Conservation (phyloP, 2,797 vertebrate species). For the Sebastes flavidus region DNA sequence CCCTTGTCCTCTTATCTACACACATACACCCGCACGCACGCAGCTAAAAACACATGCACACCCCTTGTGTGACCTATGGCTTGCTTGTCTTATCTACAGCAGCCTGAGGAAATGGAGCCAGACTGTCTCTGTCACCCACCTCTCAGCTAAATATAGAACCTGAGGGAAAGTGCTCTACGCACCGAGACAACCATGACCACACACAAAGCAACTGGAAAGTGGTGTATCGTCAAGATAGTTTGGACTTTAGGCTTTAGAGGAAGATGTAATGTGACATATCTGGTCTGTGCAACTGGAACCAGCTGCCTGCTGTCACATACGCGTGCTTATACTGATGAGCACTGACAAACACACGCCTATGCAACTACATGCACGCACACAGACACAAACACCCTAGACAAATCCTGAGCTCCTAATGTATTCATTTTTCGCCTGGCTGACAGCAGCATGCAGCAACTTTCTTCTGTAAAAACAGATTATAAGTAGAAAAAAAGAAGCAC, state of each 20-base stretch:
- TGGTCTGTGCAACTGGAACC: slow-evolving; percentile 52
- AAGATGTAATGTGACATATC: slow-evolving; percentile 58
- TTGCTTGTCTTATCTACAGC: slow-evolving; percentile 61
- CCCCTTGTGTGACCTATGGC: slow-evolving; percentile 55
- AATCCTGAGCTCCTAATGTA: slow-evolving; percentile 16
- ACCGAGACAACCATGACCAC: slow-evolving; percentile 59
- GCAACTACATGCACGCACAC: neutral
- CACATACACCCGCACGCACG: slow-evolving; percentile 1
- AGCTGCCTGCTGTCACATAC: slow-evolving; percentile 46
- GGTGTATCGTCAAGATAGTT: slow-evolving; percentile 19
- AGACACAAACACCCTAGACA: slow-evolving; percentile 26
- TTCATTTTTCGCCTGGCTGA: neutral
- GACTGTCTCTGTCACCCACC: slow-evolving; percentile 67
- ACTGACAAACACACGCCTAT: slow-evolving; percentile 37
- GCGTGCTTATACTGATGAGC: slow-evolving; percentile 52
- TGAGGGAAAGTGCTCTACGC: slow-evolving; percentile 43
- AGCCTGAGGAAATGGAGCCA: slow-evolving; percentile 72
- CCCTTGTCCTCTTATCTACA: slow-evolving; percentile 41
- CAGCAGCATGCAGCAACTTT: slow-evolving; percentile 11
- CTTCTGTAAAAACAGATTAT: slow-evolving; percentile 19
- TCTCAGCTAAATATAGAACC: slow-evolving; percentile 71
- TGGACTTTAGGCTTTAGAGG: slow-evolving; percentile 32
- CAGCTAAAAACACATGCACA: slow-evolving; percentile 22
- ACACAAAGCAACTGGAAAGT: slow-evolving; percentile 48
- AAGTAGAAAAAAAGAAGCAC: neutral